Evolutionary conservation across 2,888 invertebrate genomes (phyloP).

Genomic region (Lasioglossum figueresi): DNA sequence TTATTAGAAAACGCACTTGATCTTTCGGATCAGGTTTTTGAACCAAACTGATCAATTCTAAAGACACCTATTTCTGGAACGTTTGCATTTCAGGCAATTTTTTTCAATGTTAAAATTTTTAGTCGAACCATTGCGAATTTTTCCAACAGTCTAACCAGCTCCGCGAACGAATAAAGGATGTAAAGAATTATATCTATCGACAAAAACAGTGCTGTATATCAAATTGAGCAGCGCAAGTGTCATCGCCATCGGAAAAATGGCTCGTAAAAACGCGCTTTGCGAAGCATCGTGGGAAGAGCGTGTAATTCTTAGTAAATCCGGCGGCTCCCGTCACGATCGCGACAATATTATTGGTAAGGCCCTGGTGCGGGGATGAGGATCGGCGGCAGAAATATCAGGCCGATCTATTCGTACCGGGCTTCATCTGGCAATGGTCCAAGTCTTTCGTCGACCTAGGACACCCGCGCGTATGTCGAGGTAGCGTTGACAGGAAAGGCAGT

Average conservation of each 20-base stretch:
- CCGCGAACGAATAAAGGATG: not conserved
- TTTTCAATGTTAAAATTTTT: not conserved
- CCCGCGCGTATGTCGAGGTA: conserved; percentile 62
- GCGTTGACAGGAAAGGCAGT: conserved; percentile 68
- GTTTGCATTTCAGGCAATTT: not conserved
- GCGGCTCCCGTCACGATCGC: conserved; percentile 12
- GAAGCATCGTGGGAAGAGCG: not conserved
- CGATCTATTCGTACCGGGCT: conserved; percentile 58
- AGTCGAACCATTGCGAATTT: not conserved
- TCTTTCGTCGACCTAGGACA: conserved; percentile 62
- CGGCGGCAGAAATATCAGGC: conserved; percentile 41
- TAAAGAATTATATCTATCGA: not conserved
- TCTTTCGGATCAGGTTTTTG: not conserved
- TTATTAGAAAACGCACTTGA: not conserved
- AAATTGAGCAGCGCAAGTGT: not conserved
- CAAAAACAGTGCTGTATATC: not conserved
- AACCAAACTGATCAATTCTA: not conserved
- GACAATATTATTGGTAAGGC: conserved; percentile 23
- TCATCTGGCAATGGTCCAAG: conserved; percentile 60
- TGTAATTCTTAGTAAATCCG: conserved; percentile 13
- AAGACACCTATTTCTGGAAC: not conserved
- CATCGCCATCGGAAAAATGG: not conserved
- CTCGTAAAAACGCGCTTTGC: not conserved
- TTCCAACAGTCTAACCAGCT: not conserved
- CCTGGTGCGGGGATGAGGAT: not conserved